Evolutionary conservation across 2,797 vertebrate genomes (phyloP), one percentile per base, ranked within the genome.

Genomic region (Hippocampus kuda): DNA sequence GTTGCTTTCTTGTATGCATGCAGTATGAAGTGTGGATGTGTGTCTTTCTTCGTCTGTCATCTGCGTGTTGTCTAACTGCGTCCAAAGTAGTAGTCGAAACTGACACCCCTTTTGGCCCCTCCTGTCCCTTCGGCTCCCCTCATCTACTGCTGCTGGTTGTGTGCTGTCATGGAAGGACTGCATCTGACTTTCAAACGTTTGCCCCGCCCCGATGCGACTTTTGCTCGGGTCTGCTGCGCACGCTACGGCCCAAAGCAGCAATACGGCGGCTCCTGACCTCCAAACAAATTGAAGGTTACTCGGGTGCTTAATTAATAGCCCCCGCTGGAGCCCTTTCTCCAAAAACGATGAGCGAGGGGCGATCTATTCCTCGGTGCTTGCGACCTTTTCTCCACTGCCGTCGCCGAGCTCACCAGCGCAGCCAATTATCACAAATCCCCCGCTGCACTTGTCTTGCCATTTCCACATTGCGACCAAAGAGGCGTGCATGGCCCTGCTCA

Each of bases 381-480:
- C 85, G 81, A 87, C 87, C 87, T 90, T 89, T 90, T 88, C 85
- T 81, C 77, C 61, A 79, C 84, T 81, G 84, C 81, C 78, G 59
- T 81, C 77, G 81, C 84, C 84, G 77, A 73, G 86, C 87, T 85
- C 86, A 87, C 83, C 87, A 79, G 84, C 84, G 81, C 77, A 68
- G 82, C 87, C 86, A 88, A 89, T 91, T 90, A 91, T 88, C 85
- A 81, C 84, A 84, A 86, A 85, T 87, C 86, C 84, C 85, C 79
- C 57, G 76, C 83, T 65, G 72, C 84, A 90, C 90, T 91, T 85
- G 85, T 86, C 87, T 87, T 90, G 87, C 86, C 87, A 89, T 90
- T 91, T 89, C 84, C 87, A 81, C 80, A 87, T 72, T 66, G 79
- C 77, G 70, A 81, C 85, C 80, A 82, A 78, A 83, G 75, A 83